Evolutionary conservation across 1,140 invertebrate genomes (phyloP).

Genomic region (Vollenhovia emeryi): DNA sequence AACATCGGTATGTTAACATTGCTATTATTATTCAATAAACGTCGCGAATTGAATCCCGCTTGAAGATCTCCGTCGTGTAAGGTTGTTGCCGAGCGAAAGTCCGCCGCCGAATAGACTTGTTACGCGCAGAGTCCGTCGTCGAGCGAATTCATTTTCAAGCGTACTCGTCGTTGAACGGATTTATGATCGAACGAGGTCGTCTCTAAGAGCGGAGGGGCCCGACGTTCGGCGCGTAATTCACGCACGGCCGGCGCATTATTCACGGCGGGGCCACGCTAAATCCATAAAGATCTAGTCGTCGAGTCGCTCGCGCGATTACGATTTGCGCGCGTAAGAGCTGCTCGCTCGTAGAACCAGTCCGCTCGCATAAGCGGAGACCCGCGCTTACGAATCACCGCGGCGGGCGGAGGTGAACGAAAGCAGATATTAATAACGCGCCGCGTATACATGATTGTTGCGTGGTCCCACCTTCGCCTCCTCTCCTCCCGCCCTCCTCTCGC

Average conservation of each 20-base stretch:
- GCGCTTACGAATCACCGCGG: constrained; percentile 71
- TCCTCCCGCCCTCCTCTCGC: neutral
- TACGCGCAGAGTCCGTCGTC: neutral
- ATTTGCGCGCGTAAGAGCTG: neutral
- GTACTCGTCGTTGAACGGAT: neutral
- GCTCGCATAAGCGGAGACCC: constrained; percentile 10
- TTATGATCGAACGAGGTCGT: neutral
- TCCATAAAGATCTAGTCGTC: constrained; percentile 23
- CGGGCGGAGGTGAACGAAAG: constrained; percentile 68
- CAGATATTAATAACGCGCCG: constrained; percentile 81
- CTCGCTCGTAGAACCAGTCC: constrained; percentile 42
- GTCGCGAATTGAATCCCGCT: neutral
- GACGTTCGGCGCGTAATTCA: constrained; percentile 42
- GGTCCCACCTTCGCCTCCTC: constrained; percentile 70
- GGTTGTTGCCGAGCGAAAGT: neutral
- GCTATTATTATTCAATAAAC: neutral
- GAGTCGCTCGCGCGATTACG: constrained; percentile 14
- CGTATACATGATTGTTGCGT: constrained; percentile 79
- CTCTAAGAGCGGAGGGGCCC: neutral
- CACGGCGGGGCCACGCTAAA: constrained; percentile 27
- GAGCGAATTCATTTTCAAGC: neutral
- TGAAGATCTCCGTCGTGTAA: neutral
- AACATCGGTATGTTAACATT: neutral
- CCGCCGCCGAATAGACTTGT: neutral
- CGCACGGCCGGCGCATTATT: constrained; percentile 43